Evolutionary conservation across 2,797 vertebrate species (phyloP).

Genomic region (Cynopterus sphinx): DNA sequence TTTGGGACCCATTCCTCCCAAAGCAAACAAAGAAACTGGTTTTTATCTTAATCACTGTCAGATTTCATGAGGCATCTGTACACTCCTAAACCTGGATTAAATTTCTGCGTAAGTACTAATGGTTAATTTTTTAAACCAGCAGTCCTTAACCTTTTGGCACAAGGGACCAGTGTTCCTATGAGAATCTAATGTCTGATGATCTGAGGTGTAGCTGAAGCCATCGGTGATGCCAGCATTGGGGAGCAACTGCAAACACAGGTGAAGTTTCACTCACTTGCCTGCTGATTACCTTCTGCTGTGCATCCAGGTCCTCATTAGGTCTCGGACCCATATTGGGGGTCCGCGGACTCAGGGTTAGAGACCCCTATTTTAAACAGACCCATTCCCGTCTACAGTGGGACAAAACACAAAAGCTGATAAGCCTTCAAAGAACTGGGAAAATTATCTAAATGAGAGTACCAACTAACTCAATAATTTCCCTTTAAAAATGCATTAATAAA

Average conservation of each 20-base stretch:
- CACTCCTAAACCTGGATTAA: constrained; percentile 75
- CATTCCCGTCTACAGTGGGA: not conserved
- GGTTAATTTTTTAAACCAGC: constrained; percentile 59
- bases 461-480: not conserved
- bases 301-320: too few species aligned
- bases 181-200: too few species aligned
- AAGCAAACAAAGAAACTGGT: not conserved
- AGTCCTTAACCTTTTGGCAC: too few species aligned
- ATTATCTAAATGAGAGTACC: not conserved
- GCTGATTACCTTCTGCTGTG: too few species aligned
- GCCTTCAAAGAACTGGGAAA: constrained; percentile 9
- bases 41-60: not conserved
- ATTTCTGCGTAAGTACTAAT: constrained; percentile 68
- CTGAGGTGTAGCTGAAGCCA: too few species aligned
- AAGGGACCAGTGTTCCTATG: too few species aligned
- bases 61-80: constrained; percentile 76
- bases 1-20: not conserved
- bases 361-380: constrained; percentile 71
- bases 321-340: too few species aligned
- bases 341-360: too few species aligned
- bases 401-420: constrained; percentile 61
- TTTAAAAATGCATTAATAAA: not conserved
- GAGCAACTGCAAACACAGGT: too few species aligned
- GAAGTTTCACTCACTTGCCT: too few species aligned
- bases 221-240: too few species aligned